Conservation (phyloP, 2,888 invertebrate genomes). For the Drosophila melanocephala region DNA sequence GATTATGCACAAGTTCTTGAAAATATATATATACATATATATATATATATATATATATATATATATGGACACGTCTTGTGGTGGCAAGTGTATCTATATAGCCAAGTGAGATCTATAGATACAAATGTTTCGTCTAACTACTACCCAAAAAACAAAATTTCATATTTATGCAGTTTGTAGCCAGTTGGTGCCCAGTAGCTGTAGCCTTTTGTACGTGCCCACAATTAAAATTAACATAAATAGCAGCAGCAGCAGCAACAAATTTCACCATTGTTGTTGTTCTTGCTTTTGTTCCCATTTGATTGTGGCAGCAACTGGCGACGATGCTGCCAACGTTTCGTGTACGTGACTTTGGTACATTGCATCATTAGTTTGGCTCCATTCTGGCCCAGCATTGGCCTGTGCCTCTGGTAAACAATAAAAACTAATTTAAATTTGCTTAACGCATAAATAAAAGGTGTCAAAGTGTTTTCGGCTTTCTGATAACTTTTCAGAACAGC, state of each 20-base stretch:
- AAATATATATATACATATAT: background rate
- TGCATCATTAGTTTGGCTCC: conserved; percentile 71
- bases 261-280: conserved; percentile 31
- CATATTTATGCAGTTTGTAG: conserved; percentile 77
- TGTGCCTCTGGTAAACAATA: conserved; percentile 64
- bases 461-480: conserved; percentile 63
- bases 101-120: conserved; percentile 25
- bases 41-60: background rate
- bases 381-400: conserved; percentile 28
- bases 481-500: conserved; percentile 46
- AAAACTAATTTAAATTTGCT: conserved; percentile 80
- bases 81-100: conserved; percentile 1
- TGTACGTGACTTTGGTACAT: conserved; percentile 72
- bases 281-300: conserved; percentile 38
- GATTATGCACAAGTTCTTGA: conserved; percentile 19
- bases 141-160: conserved; percentile 32
- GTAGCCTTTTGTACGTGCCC: conserved; percentile 68
- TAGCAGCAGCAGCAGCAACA: conserved; percentile 47
- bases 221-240: conserved; percentile 76
- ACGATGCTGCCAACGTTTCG: conserved; percentile 53
- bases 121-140: conserved; percentile 45
- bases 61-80: background rate
- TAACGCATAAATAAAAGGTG: conserved; percentile 75
- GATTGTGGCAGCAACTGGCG: conserved; percentile 60
- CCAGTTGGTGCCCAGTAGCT: conserved; percentile 47